Conservation (phyloP, 2,797 vertebrate genomes). For the Sparidentex hasta region DNA sequence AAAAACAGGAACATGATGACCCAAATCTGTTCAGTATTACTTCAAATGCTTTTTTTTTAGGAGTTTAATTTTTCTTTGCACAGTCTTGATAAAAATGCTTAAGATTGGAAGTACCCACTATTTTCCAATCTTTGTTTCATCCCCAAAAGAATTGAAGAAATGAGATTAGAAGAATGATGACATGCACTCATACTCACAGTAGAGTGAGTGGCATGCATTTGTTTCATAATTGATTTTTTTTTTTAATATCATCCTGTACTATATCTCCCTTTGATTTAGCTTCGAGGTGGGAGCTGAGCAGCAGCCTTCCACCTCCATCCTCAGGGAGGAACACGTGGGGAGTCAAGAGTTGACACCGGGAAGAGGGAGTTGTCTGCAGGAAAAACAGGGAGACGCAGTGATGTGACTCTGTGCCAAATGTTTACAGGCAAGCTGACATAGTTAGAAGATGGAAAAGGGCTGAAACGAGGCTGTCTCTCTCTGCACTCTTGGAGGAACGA, state of each 20-base stretch:
- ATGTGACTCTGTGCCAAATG: conserved; percentile 81
- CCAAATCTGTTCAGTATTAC: conserved; percentile 45
- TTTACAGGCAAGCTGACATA: conserved; percentile 83
- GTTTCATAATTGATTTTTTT: background rate
- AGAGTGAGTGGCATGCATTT: conserved; percentile 4
- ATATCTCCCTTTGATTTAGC: background rate
- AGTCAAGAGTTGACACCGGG: conserved; percentile 60
- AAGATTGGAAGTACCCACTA: background rate
- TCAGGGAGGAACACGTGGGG: conserved; percentile 39
- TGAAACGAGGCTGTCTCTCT: conserved; percentile 77
- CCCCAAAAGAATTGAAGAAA: background rate
- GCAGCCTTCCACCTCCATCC: conserved; percentile 49
- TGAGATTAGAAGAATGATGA: background rate
- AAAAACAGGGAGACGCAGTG: conserved; percentile 61
- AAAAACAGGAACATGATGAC: conserved; percentile 52
- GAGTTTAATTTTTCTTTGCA: background rate
- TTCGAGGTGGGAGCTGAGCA: background rate
- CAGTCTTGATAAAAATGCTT: background rate
- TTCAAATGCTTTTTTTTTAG: conserved; percentile 9
- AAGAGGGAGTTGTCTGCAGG: conserved; percentile 63
- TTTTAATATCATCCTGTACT: background rate
- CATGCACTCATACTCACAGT: background rate
- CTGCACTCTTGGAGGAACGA: conserved; percentile 72
- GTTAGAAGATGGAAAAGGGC: conserved; percentile 77
- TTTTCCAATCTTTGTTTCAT: background rate